Base-by-base conservation (phyloP, 2,888 invertebrate species). In the Macrophya annulata region DNA sequence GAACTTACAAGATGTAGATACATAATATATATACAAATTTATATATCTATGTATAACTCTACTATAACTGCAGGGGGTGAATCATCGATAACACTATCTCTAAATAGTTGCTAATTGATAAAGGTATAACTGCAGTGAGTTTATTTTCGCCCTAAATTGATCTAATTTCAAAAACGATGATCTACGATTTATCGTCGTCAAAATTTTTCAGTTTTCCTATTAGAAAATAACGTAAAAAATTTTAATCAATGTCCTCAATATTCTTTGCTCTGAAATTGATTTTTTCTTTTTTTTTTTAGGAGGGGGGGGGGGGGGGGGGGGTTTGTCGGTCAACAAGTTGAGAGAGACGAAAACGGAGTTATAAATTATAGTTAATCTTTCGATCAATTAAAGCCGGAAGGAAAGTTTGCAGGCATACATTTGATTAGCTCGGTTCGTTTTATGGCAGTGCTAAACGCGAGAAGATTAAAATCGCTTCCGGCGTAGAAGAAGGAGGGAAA, bases 1-100 rank as follows among this genome's bases (percentile, higher is more conserved):
- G 37, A 68, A 68, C 31, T 17, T 37, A 37, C 17, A 48, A 12
- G 15, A n/a, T 37, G 17, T 37, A 68, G 12, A 8, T 68, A 37
- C 37, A 68, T 68, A 37, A 68, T 8, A 45, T 17, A 31, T 31
- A 31, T 2, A 31, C 1, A 31, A 2, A 31, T 31, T 31, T 31
- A 31, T 31, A 31, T 31, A 31, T 31, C 31, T 31, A 31, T 31
- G 31, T 31, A 31, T 31, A 31, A 3, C 31, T 31, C 31, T 31
- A 31, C 25, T 74, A 4, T 15, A 74, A 74, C 17, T 51, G 51
- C 55, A 51, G 55, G 8, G 31, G 77, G 10, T 77, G 77, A 76
- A 77, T 77, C 77, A 77, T 55, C 37, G 77, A 77, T 77, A 77
- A 55, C 5, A 55, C 77, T 77, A 77, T 77, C 48, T 21, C 12